Percentiles rank a stretch among this genome's conserved stretches.
phyloP scores from a whole-genome alignment of 2,113 vertebrate species.

The Podocnemis expansa region DNA sequence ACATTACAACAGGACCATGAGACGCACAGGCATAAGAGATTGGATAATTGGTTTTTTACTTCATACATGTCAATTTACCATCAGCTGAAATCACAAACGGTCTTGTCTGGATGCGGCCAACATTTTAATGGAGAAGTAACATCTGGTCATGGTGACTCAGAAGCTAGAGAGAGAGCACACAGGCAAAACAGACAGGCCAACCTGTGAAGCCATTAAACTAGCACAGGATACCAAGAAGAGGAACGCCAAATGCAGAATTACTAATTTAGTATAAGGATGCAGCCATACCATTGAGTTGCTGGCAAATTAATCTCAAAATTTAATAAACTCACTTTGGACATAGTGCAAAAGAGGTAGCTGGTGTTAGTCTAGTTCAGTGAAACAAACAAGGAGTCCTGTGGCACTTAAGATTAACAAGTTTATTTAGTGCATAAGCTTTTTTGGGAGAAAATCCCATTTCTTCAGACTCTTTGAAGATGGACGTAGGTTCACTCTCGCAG shows the following conservation, averaged over 20 bases:
- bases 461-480: no score
- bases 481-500: background rate
- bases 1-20: background rate
- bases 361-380: no score
- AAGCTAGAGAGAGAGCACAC: background rate
- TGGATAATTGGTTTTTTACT: background rate
- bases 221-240: background rate
- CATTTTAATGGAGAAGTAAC: background rate
- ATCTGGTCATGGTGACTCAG: background rate
- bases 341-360: no score
- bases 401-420: no score
- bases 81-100: background rate
- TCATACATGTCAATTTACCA: background rate
- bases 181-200: background rate
- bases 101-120: background rate
- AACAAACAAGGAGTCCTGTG: no score
- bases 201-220: background rate
- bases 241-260: background rate
- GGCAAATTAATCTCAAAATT: background rate
- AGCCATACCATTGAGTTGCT: background rate
- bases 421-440: no score
- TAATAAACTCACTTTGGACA: background rate
- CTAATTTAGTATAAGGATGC: background rate
- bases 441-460: no score
- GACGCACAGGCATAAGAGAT: background rate